Base-by-base conservation (phyloP, 2,113 vertebrate genomes). In the Ochotona curzoniae region DNA sequence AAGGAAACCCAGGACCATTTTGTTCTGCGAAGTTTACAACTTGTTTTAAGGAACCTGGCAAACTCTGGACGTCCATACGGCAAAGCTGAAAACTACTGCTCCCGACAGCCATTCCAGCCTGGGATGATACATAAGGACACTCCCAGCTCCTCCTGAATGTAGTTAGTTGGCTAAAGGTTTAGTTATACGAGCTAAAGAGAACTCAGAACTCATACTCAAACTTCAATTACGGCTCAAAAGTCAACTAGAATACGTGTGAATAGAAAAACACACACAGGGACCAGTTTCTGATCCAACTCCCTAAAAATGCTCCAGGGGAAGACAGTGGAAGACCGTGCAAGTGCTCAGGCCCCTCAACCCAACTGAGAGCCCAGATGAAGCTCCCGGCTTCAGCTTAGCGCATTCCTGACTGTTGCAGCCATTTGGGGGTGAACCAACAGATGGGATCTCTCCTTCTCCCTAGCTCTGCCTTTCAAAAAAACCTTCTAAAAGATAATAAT, bases 131-230 rank as follows among this genome's bases (percentile, higher is more conserved):
- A 1, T 15, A 70, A 38, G 67, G 23, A 11, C 87, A n/a, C 44
- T 89, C 83, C 51, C 82, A 71, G 38, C 54, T 67, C 51, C 61
- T 89, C 87, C 74, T 38, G 81, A 64, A 35, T 47, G 67, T n/a
- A 76, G 47, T 0, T n/a, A 76, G 47, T 0, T 87, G 60, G 69
- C 60, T 78, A 78, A 69, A 38, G 13, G 0, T 79, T 0, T 49
- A 51, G 57, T 87, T 73, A 1, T 44, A 90, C 93, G 44, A 90
- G 83, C 35, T 57, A 80, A 83, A 88, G 35, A 91, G 18, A 82
- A 91, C 57, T 87, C 89, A 83, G 18, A 82, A 91, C 57, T 87
- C 89, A 83, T 1, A 92, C 17, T n/a, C 87, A 94, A 93, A 57
- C 87, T 44, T 44, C 87, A 44, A 60, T 70, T 81, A 69, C 1